Percentiles rank a stretch among this genome's conserved stretches.
These are phyloP conservation scores for Amphiprion percula DNA, from an alignment of 2,113 vertebrate species.

Conservation along the genomic window DNA sequence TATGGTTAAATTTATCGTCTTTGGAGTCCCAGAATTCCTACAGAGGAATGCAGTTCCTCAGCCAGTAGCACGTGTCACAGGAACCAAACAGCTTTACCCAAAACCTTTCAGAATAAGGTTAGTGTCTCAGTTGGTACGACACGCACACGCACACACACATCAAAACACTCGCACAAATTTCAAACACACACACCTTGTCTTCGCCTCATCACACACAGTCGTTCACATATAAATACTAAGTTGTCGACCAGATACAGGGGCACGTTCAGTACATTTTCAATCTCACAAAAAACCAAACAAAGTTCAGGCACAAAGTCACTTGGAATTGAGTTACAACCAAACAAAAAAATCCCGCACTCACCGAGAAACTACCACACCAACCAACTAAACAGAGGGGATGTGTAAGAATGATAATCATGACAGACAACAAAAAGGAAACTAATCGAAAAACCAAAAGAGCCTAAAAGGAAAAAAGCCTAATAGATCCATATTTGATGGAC, in stretches of 20 bases:
- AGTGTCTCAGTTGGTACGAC: constrained; percentile 66
- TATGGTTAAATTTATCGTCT: neutral
- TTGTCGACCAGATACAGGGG: constrained; percentile 46
- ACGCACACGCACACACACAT: constrained; percentile 40
- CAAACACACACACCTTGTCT: constrained; percentile 36
- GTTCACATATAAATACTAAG: constrained; percentile 39
- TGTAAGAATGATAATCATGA: constrained; percentile 87
- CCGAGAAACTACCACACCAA: constrained; percentile 85
- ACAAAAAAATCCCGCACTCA: constrained; percentile 77
- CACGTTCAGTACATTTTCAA: constrained; percentile 60
- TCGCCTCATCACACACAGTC: constrained; percentile 13
- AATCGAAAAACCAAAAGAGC: constrained; percentile 78
- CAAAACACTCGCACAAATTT: constrained; percentile 30
- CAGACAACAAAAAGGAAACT: constrained; percentile 80
- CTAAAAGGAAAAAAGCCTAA: constrained; percentile 62
- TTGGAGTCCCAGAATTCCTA: constrained; percentile 84
- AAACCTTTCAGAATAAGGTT: constrained; percentile 74
- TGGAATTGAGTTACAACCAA: constrained; percentile 79
- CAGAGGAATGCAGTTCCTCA: constrained; percentile 83
- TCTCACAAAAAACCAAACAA: constrained; percentile 79
- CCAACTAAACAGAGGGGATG: constrained; percentile 83
- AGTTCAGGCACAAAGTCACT: constrained; percentile 84
- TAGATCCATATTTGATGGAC: constrained; percentile 62
- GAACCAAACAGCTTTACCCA: constrained; percentile 79
- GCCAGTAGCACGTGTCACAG: constrained; percentile 82